These are phyloP conservation scores for Cryptocephalus primarius DNA, from an alignment of 2,888 invertebrate species.

Conservation along the genomic window DNA sequence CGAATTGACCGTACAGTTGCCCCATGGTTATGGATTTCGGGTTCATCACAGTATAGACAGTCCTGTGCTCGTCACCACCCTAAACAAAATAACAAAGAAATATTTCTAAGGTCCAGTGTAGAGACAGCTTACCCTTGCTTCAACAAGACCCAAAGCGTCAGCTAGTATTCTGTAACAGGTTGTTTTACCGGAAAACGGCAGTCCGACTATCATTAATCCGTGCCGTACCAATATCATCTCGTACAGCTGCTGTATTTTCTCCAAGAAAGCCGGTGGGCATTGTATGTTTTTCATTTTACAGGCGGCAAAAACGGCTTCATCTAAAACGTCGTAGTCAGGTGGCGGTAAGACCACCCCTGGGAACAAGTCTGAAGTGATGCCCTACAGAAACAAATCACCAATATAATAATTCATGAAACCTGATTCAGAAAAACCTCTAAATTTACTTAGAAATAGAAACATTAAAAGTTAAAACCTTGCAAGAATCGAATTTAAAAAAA, in stretches of 20 bases:
- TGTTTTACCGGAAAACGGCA: constrained; percentile 89
- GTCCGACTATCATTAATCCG: constrained; percentile 88
- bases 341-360: constrained; percentile 71
- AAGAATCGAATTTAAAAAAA: too few species aligned
- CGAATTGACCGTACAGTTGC: constrained; percentile 90
- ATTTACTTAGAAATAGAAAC: too few species aligned
- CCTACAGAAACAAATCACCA: constrained; percentile 41
- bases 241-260: constrained; percentile 82
- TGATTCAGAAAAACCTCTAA: too few species aligned
- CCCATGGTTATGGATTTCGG: constrained; percentile 95
- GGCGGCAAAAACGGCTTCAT: constrained; percentile 50
- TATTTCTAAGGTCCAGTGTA: not conserved
- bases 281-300: constrained; percentile 69
- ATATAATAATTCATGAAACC: too few species aligned
- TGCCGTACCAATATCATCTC: constrained; percentile 94
- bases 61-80: constrained; percentile 64
- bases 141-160: constrained; percentile 62
- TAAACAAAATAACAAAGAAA: constrained; percentile 23
- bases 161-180: constrained; percentile 76
- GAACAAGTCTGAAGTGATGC: constrained; percentile 89
- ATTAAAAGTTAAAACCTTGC: too few species aligned
- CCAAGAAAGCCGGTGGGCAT: constrained; percentile 73
- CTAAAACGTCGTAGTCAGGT: constrained; percentile 67
- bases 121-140: constrained; percentile 48
- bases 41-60: constrained; percentile 74